Evolutionary conservation across 1,140 invertebrate genomes (phyloP), one percentile per base, ranked within the genome.

Genomic region (Hirudo medicinalis): DNA sequence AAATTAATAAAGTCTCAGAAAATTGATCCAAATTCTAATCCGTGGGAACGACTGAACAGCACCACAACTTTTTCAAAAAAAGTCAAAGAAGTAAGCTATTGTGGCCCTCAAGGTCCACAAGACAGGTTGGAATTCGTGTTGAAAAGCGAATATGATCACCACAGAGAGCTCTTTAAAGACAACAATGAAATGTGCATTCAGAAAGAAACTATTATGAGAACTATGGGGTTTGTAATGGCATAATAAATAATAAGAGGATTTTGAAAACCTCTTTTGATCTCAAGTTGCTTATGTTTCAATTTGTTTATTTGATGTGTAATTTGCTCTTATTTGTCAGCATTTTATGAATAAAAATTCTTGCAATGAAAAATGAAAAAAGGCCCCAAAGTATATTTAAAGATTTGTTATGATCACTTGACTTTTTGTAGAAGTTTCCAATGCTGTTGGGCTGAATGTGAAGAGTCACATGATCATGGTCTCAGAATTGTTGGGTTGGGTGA

Each of bases 91-190:
- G 76, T 78, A 15, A 79, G 76, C 55, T 77, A 80, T 71, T 75
- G 74, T 72, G 82, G 82, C 68, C 78, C 80, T 15, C 71, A 77
- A 68, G 80, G 80, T 20, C 82, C 82, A 54, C 76, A 75, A 25
- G 81, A 83, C 74, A 78, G 76, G 67, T 73, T 83, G 22, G 82
- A 83, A 72, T 82, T 83, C 77, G 72, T 80, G 53, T 72, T 83
- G 6, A 83, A 81, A 73, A 76, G 80, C 22, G 71, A 78, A 69
- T 83, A 83, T 73, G 73, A 82, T 72, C 82, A 83, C n/a, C 79
- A 82, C 74, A 75, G 76, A 25, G 79, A 79, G 54, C 77, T 81
- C 25, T 74, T 82, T 0, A 79, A 74, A 49, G 77, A 76, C 49
- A 79, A 75, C 72, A 77, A 79, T 75, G 76, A 81, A 73, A 80